Conservation (phyloP, 2,113 vertebrate species). For the Podocnemis expansa region DNA sequence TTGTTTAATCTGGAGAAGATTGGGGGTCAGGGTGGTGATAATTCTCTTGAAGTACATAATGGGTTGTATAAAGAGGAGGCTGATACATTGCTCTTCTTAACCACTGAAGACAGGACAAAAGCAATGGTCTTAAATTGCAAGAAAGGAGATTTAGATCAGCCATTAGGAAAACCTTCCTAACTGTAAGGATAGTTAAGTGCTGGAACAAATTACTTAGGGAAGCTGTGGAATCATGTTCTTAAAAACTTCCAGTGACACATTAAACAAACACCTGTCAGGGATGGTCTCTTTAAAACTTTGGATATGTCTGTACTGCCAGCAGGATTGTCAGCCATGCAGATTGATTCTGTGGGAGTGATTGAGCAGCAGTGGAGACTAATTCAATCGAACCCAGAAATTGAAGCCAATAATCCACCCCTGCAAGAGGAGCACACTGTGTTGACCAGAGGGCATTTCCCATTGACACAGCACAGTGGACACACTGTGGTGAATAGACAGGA, state of each 20-base stretch:
- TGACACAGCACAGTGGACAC: too few species aligned
- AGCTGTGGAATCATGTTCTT: not conserved
- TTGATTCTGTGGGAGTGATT: too few species aligned
- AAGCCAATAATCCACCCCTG: too few species aligned
- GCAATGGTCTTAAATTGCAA: not conserved
- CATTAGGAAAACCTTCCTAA: not conserved
- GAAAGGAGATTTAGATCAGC: not conserved
- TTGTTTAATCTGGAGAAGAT: not conserved
- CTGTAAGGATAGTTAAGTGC: not conserved
- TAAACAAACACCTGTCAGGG: not conserved
- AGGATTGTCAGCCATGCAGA: too few species aligned
- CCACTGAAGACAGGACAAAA: not conserved
- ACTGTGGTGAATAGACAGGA: too few species aligned
- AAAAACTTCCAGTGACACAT: not conserved
- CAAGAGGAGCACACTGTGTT: too few species aligned
- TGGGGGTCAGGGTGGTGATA: not conserved
- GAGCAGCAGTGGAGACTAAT: too few species aligned
- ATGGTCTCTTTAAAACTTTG: not conserved
- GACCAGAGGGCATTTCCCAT: too few species aligned
- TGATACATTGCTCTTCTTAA: not conserved
- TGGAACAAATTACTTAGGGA: not conserved
- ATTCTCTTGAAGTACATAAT: not conserved
- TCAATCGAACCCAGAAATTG: too few species aligned
- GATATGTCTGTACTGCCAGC: too few species aligned
- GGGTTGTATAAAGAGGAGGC: not conserved